Conservation (phyloP, 2,797 vertebrate genomes). For the Cossypha heuglini region DNA sequence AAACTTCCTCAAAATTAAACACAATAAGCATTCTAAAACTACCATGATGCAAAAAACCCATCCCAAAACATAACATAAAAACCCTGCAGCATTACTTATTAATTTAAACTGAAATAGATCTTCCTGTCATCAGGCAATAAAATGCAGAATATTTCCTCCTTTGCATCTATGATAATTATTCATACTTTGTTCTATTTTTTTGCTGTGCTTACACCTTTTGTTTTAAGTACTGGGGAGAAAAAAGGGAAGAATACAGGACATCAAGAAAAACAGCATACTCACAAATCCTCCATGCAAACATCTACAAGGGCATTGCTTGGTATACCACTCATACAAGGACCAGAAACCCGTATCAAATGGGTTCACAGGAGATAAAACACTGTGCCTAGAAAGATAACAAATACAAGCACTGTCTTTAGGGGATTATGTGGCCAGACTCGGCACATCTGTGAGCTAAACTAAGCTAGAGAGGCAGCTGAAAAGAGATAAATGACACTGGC, state of each 20-base stretch:
- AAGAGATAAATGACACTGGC: not conserved
- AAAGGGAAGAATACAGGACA: not conserved
- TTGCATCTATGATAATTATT: not conserved
- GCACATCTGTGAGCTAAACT: not conserved
- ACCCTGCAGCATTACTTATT: not conserved
- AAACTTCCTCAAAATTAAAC: not conserved
- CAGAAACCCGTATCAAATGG: not conserved
- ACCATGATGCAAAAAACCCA: not conserved
- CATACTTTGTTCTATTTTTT: not conserved
- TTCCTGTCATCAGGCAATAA: not conserved
- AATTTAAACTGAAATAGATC: not conserved
- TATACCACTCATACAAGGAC: not conserved
- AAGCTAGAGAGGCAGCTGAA: not conserved
- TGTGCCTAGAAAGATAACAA: not conserved
- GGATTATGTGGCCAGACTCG: not conserved
- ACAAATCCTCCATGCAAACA: not conserved
- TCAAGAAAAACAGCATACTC: not conserved
- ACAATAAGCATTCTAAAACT: not conserved
- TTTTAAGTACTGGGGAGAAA: not conserved
- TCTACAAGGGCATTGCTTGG: not conserved
- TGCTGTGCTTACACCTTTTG: not conserved
- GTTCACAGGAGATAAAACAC: not conserved
- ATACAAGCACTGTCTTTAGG: not conserved
- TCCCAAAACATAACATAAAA: not conserved
- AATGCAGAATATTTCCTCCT: not conserved